A percentile compares a stretch with the other conserved stretches of the same genome.
Evolutionary conservation across 2,797 vertebrate species (phyloP).

Genomic region (Neoniphon sammara): DNA sequence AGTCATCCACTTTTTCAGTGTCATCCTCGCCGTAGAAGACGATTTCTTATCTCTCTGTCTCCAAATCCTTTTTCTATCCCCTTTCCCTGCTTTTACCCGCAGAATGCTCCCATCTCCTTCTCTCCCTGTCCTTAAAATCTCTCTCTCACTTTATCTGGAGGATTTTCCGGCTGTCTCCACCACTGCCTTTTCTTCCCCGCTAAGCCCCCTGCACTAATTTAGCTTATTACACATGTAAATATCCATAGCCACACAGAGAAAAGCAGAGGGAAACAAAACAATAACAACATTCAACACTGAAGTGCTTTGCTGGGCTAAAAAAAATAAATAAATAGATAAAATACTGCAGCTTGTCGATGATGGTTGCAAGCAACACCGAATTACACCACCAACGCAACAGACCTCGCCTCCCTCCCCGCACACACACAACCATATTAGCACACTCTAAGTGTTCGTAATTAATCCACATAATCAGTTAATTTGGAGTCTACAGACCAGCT

Average conservation of each 20-base stretch:
- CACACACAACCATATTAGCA: slow-evolving; percentile 30
- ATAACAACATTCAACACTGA: neutral
- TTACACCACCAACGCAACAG: slow-evolving; percentile 12
- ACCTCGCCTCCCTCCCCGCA: too few relatives aligned
- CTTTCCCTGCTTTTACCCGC: too few relatives aligned
- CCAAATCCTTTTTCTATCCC: neutral
- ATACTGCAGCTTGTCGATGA: neutral
- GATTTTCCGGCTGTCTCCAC: neutral
- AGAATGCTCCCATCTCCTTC: neutral
- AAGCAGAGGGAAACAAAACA: neutral
- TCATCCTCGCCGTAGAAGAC: neutral
- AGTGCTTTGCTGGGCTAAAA: neutral
- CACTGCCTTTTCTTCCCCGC: neutral
- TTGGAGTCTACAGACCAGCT: slow-evolving; percentile 33
- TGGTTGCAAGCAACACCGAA: slow-evolving; percentile 3
- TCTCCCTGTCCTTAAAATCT: neutral
- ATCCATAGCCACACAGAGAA: slow-evolving; percentile 16
- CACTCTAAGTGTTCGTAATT: slow-evolving; percentile 46
- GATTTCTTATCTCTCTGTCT: neutral
- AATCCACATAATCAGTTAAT: slow-evolving; percentile 63
- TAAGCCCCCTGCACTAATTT: neutral
- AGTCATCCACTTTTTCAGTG: neutral
- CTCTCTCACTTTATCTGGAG: neutral
- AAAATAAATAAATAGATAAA: too few relatives aligned
- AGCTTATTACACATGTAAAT: neutral